A percentile compares a stretch with the other conserved stretches of the same genome.
Evolutionary conservation across 2,888 invertebrate genomes (phyloP).

Genomic region (Morpho achilles): DNA sequence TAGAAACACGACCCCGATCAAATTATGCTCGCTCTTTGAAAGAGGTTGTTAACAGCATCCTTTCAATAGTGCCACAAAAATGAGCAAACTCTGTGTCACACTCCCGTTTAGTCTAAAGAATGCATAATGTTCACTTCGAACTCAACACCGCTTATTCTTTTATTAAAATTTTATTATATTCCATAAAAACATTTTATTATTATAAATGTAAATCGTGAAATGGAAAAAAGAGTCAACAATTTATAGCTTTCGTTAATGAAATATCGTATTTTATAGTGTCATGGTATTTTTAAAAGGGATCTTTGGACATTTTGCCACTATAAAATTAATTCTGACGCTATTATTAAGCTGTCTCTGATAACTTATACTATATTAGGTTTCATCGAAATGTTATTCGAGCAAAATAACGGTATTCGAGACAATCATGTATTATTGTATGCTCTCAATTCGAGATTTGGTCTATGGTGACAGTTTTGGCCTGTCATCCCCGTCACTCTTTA

Average conservation of each 20-base stretch:
- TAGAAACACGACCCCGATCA: slow-evolving; percentile 75
- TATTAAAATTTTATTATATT: slow-evolving; percentile 59
- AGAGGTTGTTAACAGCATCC: slow-evolving; percentile 77
- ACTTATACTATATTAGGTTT: too few relatives aligned
- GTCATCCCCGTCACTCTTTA: slow-evolving; percentile 63
- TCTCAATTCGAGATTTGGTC: not conserved
- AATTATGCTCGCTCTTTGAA: slow-evolving; percentile 76
- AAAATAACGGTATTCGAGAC: too few relatives aligned
- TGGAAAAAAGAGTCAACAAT: slow-evolving; percentile 41
- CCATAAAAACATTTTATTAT: slow-evolving; percentile 49
- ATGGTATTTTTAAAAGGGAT: slow-evolving; percentile 9
- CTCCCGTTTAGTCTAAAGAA: slow-evolving; percentile 51
- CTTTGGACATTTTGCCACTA: not conserved
- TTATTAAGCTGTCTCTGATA: not conserved
- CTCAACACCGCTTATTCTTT: slow-evolving; percentile 61
- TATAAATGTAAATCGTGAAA: slow-evolving; percentile 50
- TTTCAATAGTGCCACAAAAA: slow-evolving; percentile 69
- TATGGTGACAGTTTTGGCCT: slow-evolving; percentile 30
- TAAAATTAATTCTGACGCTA: not conserved
- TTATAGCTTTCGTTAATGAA: slow-evolving; percentile 10
- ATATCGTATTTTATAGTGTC: slow-evolving; percentile 18
- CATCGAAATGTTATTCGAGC: too few relatives aligned
- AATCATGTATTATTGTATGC: not conserved
- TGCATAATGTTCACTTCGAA: slow-evolving; percentile 73
- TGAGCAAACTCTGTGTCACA: slow-evolving; percentile 73